Percentiles rank a stretch among this genome's conserved stretches.
Evolutionary conservation across 1,140 invertebrate species (phyloP).

Genomic region (Drosophila arizonae): DNA sequence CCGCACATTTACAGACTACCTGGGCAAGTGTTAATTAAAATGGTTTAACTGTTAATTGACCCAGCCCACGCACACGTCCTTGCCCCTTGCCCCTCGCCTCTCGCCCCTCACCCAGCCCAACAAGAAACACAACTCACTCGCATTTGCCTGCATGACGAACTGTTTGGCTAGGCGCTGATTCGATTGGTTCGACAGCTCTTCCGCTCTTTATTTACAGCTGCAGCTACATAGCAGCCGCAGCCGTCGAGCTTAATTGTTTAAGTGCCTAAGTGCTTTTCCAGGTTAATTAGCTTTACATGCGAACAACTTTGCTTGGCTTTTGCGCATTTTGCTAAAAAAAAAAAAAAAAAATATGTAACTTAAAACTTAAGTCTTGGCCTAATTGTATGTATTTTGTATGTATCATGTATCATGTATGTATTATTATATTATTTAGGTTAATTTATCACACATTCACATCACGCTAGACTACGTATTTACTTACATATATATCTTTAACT

Average conservation of each 20-base stretch:
- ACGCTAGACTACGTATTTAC: slow-evolving; percentile 34
- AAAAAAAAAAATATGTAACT: too few species aligned
- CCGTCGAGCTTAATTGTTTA: slow-evolving; percentile 55
- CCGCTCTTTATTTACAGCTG: slow-evolving; percentile 38
- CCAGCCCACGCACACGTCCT: slow-evolving; percentile 50
- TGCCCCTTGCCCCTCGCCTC: too few species aligned
- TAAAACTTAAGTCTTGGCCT: slow-evolving; percentile 26
- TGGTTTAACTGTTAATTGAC: slow-evolving; percentile 77
- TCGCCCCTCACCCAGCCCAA: slow-evolving; percentile 55
- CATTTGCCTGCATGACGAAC: slow-evolving; percentile 26
- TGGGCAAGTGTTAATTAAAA: slow-evolving; percentile 77
- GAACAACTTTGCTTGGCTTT: slow-evolving; percentile 20
- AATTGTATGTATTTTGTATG: slow-evolving; percentile 16
- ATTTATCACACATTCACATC: slow-evolving; percentile 17
- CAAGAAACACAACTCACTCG: slow-evolving; percentile 26
- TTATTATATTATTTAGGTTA: slow-evolving; percentile 5
- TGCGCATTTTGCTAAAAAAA: slow-evolving; percentile 5
- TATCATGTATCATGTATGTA: slow-evolving; percentile 2
- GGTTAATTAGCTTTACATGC: slow-evolving; percentile 63
- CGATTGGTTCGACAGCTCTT: slow-evolving; percentile 82
- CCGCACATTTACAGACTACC: slow-evolving; percentile 3
- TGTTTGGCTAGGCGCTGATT: slow-evolving; percentile 53
- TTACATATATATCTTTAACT: slow-evolving; percentile 29
- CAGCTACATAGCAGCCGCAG: slow-evolving; percentile 18
- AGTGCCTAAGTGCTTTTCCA: slow-evolving; percentile 79